A percentile compares a stretch with the other conserved stretches of the same genome.
Evolutionary conservation across 2,888 invertebrate genomes (phyloP).

Genomic region (Clunio marinus): DNA sequence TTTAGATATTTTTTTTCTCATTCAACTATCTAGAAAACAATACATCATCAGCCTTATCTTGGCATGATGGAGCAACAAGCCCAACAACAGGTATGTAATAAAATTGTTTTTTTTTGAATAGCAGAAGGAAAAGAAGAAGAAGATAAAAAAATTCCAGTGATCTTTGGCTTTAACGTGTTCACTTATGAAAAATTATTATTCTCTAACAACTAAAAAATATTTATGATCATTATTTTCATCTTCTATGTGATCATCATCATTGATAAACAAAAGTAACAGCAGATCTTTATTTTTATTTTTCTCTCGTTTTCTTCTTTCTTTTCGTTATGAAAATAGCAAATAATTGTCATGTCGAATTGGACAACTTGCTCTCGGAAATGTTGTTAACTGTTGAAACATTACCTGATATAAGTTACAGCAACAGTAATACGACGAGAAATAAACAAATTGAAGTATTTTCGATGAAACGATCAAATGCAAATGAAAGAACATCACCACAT

Average conservation of each 20-base stretch:
- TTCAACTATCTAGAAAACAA: constrained; percentile 22
- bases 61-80: constrained; percentile 31
- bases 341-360: constrained; percentile 65
- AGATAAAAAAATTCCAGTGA: neutral
- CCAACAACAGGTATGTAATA: too few relatives aligned
- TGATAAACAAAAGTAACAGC: neutral
- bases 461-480: neutral
- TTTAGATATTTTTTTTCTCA: neutral
- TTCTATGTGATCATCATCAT: too few relatives aligned
- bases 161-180: neutral
- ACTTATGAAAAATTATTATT: neutral
- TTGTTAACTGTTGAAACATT: constrained; percentile 82
- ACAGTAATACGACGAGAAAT: constrained; percentile 41
- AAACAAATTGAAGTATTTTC: constrained; percentile 40
- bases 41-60: constrained; percentile 26
- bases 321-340: constrained; percentile 30
- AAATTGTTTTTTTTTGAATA: too few relatives aligned
- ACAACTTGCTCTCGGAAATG: constrained; percentile 81
- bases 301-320: neutral
- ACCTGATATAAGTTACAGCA: constrained; percentile 53
- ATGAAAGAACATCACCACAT: constrained; percentile 12
- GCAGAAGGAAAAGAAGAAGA: too few relatives aligned
- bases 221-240: too few relatives aligned
- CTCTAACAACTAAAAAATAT: too few relatives aligned
- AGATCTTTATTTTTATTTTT: neutral